phyloP scores from a whole-genome alignment of 2,888 invertebrate species.

The Xanthia icteritia region DNA sequence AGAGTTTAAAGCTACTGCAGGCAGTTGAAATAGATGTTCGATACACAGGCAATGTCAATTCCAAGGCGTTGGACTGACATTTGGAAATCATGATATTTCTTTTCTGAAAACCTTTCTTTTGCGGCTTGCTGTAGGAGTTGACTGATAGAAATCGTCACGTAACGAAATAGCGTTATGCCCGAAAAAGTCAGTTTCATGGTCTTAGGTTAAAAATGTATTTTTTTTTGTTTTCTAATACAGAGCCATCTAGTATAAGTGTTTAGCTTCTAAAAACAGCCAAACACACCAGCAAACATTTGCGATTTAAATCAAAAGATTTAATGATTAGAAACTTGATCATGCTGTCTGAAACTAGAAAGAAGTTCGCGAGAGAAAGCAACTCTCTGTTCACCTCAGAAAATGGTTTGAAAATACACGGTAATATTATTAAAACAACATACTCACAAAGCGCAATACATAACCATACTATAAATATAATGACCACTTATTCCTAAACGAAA shows the following conservation, averaged over 20 bases:
- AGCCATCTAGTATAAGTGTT: no score
- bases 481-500: conserved; percentile 16
- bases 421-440: background rate
- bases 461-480: conserved; percentile 25
- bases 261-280: background rate
- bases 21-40: background rate
- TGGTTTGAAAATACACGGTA: background rate
- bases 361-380: background rate
- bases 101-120: no score
- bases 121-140: no score
- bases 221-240: no score
- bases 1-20: conserved; percentile 10
- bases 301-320: background rate
- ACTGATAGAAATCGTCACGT: no score
- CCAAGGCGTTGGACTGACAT: no score
- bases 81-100: no score
- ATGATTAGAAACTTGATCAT: background rate
- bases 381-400: background rate
- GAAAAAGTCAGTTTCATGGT: no score
- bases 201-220: no score
- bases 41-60: background rate
- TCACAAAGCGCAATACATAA: background rate
- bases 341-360: background rate
- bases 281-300: background rate
- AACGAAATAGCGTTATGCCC: no score